Conservation (phyloP, 1,140 invertebrate species). For the Andricus grossulariae region DNA sequence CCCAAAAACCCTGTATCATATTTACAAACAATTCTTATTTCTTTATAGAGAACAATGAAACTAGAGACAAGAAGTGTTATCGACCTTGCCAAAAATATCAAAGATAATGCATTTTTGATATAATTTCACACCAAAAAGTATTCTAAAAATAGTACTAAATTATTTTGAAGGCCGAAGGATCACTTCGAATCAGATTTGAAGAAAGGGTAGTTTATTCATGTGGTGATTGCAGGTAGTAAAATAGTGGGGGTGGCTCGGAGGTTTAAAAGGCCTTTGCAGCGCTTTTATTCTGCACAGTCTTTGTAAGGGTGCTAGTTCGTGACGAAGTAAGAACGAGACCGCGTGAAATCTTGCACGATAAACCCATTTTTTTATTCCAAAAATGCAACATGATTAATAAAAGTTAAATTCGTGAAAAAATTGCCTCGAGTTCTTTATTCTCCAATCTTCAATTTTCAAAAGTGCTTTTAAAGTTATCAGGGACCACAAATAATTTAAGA, state of each 20-base stretch:
- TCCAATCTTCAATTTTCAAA: neutral
- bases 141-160: constrained; percentile 11
- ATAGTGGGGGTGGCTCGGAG: constrained; percentile 61
- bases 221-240: constrained; percentile 59
- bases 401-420: neutral
- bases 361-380: constrained; percentile 14
- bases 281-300: constrained; percentile 69
- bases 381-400: neutral
- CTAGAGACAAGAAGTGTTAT: neutral
- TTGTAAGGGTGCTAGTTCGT: constrained; percentile 56
- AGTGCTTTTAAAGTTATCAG: constrained; percentile 7
- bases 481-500: neutral
- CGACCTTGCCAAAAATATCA: neutral
- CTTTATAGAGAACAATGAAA: neutral
- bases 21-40: no score
- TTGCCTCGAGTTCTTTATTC: neutral
- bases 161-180: constrained; percentile 19
- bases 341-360: constrained; percentile 29
- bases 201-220: constrained; percentile 49
- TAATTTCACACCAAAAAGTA: neutral
- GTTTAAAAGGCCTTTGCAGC: constrained; percentile 70
- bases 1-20: no score
- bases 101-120: neutral
- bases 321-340: constrained; percentile 46
- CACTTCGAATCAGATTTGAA: constrained; percentile 3